Percentiles rank a stretch among this genome's conserved stretches.
phyloP scores from a whole-genome alignment of 2,888 invertebrate genomes.

The Sthenelais limicola region DNA sequence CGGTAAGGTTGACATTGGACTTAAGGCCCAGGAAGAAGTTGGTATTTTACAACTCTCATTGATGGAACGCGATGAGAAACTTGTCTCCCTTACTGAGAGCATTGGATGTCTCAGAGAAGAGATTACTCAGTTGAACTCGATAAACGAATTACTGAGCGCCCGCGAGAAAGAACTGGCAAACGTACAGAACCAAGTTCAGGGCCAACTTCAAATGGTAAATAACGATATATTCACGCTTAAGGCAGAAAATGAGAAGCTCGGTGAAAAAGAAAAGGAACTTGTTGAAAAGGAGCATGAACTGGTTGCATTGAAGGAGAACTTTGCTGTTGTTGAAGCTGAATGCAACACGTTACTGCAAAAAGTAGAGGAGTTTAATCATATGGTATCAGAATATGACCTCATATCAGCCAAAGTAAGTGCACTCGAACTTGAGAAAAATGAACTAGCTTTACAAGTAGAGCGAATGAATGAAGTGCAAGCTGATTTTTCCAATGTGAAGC shows the following conservation, averaged over 20 bases:
- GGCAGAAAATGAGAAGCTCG: constrained; percentile 8
- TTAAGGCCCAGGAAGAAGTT: constrained; percentile 9
- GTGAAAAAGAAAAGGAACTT: not conserved
- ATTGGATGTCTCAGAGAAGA: not conserved
- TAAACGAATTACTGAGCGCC: not conserved
- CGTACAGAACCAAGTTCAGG: not conserved
- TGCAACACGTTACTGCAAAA: no score
- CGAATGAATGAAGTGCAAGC: not conserved
- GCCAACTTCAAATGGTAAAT: constrained; percentile 15
- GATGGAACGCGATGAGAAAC: not conserved
- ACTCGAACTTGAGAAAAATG: not conserved
- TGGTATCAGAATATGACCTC: no score
- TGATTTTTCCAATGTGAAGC: not conserved
- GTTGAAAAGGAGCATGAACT: not conserved
- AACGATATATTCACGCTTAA: constrained; percentile 11
- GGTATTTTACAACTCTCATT: not conserved
- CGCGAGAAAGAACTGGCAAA: constrained; percentile 5
- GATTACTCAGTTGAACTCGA: not conserved
- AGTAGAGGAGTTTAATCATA: no score
- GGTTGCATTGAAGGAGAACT: no score
- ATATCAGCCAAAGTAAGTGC: not conserved
- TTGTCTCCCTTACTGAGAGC: not conserved
- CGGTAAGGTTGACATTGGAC: not conserved
- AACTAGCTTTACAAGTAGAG: not conserved
- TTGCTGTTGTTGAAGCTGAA: no score